These are phyloP conservation scores for Congeria kusceri DNA, from an alignment of 2,888 invertebrate genomes.

Conservation along the genomic window DNA sequence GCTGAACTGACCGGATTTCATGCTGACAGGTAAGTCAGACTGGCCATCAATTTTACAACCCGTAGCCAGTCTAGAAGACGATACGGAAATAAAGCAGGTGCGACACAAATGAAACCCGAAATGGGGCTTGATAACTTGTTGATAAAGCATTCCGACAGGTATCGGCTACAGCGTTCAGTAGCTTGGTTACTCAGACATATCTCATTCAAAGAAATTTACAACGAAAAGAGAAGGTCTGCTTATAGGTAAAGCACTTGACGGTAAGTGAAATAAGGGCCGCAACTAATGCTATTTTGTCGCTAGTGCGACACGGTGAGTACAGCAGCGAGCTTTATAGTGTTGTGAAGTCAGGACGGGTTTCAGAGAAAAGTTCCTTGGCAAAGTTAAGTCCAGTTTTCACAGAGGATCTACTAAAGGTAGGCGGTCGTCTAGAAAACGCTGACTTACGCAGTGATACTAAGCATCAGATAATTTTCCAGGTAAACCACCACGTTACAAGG, in stretches of 20 bases:
- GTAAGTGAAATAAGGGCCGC: too few species aligned
- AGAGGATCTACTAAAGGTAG: too few species aligned
- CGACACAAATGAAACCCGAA: background rate
- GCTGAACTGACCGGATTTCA: conserved; percentile 6
- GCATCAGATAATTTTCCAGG: conserved; percentile 16
- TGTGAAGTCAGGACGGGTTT: too few species aligned
- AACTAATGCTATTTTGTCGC: too few species aligned
- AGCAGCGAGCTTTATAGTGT: too few species aligned
- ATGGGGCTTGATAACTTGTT: background rate
- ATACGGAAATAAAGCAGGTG: conserved; percentile 2
- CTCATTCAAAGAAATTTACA: background rate
- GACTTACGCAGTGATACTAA: too few species aligned
- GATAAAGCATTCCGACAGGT: conserved; percentile 2
- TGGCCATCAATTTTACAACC: background rate
- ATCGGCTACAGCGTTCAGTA: background rate
- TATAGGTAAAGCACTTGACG: too few species aligned
- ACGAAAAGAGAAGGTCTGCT: too few species aligned
- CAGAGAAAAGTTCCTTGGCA: too few species aligned
- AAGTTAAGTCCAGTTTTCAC: too few species aligned
- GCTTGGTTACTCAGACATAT: background rate
- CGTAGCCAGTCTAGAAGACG: background rate
- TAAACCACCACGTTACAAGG: conserved; percentile 11
- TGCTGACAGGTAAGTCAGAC: background rate
- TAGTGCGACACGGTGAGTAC: too few species aligned
- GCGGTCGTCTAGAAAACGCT: too few species aligned